Evolutionary conservation across 30 jellyfish, hydroid and myxozoan genomes (phyloP).

Genomic region (Pelagia noctiluca): DNA sequence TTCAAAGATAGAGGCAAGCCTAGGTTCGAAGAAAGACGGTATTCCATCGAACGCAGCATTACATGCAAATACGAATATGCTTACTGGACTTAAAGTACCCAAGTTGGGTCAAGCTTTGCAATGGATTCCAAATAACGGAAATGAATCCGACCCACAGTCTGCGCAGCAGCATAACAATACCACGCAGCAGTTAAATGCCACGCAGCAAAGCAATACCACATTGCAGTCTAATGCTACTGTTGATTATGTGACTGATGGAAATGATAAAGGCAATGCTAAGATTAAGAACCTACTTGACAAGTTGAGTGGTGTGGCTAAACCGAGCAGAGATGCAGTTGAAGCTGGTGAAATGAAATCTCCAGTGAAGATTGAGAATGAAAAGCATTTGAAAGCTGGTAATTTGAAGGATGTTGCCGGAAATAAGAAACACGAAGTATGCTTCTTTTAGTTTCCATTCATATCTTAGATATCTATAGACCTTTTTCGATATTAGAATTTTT

Average conservation of each 20-base stretch:
- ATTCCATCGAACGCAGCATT: conserved; percentile 1
- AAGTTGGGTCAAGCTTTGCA: conserved; percentile 38
- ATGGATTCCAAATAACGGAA: conserved; percentile 5
- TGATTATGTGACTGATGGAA: neutral
- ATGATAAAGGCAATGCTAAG: neutral
- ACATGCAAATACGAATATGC: conserved; percentile 53
- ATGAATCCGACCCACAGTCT: neutral
- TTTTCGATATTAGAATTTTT: too few relatives aligned
- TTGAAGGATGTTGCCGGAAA: conserved; percentile 46
- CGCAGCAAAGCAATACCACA: too few relatives aligned
- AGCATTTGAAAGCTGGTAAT: neutral
- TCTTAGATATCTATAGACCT: too few relatives aligned
- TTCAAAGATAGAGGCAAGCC: too few relatives aligned
- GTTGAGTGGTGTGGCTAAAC: conserved; percentile 42
- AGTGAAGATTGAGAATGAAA: neutral
- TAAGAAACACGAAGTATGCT: conserved; percentile 60
- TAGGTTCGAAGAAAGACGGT: neutral
- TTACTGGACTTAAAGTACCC: conserved; percentile 52
- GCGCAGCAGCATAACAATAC: neutral
- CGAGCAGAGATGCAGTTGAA: too few relatives aligned
- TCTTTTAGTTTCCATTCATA: too few relatives aligned
- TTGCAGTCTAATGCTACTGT: neutral
- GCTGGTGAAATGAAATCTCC: conserved; percentile 20
- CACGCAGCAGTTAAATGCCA: too few relatives aligned
- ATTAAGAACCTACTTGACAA: conserved; percentile 22